Evolutionary conservation across 2,888 invertebrate genomes (phyloP), one percentile per base, ranked within the genome.

Genomic region (Scaptomyza cyrtandrae): DNA sequence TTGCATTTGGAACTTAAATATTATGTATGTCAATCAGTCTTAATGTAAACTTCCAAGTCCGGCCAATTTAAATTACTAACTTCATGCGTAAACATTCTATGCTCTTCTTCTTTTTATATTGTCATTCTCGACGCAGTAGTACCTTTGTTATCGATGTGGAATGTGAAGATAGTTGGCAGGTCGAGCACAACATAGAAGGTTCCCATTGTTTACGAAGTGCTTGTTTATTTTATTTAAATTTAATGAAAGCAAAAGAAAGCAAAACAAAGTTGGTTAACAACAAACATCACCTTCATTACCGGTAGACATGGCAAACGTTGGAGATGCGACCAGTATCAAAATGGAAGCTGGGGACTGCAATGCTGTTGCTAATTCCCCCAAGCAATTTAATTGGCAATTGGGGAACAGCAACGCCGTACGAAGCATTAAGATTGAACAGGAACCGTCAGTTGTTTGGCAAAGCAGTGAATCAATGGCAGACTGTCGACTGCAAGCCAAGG

Each of bases 311-410:
- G 6, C 1, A 9, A 13, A 52, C 9, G 9, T 13, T 2, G 11
- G 10, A n/a, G 24, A 61, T 37, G 31, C 27, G 5, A 37, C n/a
- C 16, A 14, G 39, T 27, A 54, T 75, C 11, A 70, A 75, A 11
- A 6, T 14, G 1, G 76, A 71, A 27, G 4, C 16, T 9, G 41
- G n/a, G 24, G 62, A 61, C 0, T 35, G 13, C 13, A 44, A 45
- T 54, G 29, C 19, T n/a, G 29, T 10, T n/a, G 10, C 19, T n/a
- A 11, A 11, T 6, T 9, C 35, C 7, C n/a, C 27, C 6, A 41
- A 70, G 14, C 56, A 71, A 57, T 56, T 60, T n/a, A 49, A 70
- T 53, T 56, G 61, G 41, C 56, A 53, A 53, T 44, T 62, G 19
- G 13, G 48, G 11, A 35, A 24, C 6, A 45, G 10, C 45, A 57